Percentiles rank a stretch among this genome's conserved stretches.
phyloP scores from a whole-genome alignment of 1,140 invertebrate species.

The Neotoxoptera formosana region DNA sequence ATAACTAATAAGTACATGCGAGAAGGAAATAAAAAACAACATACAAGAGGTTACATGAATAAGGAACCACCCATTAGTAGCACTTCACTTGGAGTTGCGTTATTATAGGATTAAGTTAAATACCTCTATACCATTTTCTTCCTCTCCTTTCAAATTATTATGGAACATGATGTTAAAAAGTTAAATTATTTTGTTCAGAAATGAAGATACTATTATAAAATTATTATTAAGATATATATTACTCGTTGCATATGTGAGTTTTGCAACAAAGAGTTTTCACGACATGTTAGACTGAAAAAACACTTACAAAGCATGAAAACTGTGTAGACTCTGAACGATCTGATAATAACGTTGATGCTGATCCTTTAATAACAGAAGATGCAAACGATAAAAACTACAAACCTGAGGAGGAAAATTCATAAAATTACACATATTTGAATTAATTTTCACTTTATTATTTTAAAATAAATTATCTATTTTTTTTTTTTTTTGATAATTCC shows the following conservation, averaged over 20 bases:
- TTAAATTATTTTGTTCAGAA: background rate
- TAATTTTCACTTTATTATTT: background rate
- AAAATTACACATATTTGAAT: background rate
- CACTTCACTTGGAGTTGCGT: too few species aligned
- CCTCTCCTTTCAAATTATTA: too few species aligned
- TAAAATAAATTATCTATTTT: too few species aligned
- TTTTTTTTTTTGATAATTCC: too few species aligned
- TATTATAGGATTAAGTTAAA: too few species aligned
- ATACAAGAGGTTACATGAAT: too few species aligned
- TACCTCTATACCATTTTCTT: too few species aligned
- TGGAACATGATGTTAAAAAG: background rate
- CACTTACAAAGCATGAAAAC: background rate
- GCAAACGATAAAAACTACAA: background rate
- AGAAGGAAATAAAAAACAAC: too few species aligned
- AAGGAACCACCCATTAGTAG: too few species aligned
- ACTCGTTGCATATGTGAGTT: background rate
- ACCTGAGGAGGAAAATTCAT: background rate
- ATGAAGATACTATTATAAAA: background rate
- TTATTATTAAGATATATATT: too few species aligned
- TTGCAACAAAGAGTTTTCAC: background rate
- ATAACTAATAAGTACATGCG: too few species aligned
- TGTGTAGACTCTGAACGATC: background rate
- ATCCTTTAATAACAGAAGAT: background rate
- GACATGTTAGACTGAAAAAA: background rate
- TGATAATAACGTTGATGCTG: background rate